Evolutionary conservation across 92 coral and sea anemone species (phyloP).

Genomic region (Micromussa lordhowensis): DNA sequence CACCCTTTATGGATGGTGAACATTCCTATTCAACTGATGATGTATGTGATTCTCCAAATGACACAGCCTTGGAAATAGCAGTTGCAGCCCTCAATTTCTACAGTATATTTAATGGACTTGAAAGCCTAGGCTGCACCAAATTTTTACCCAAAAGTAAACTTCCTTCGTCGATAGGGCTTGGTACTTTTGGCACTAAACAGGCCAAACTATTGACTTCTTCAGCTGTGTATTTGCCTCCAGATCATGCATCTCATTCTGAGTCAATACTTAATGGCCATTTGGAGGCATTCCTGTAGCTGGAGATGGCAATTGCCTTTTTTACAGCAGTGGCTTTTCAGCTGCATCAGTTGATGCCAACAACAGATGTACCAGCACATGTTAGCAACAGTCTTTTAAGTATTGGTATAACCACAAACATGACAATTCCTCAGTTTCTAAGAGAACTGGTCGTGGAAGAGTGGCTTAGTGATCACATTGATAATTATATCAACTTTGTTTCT

Average conservation of each 20-base stretch:
- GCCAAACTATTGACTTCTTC: neutral
- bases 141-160: conserved; percentile 40
- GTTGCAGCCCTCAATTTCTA: conserved; percentile 34
- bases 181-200: neutral
- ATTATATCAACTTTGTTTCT: conserved; percentile 52
- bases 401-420: conserved; percentile 33
- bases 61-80: conserved; percentile 32
- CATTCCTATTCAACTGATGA: neutral
- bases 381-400: conserved; percentile 14
- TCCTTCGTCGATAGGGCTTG: conserved; percentile 53
- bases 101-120: conserved; percentile 21
- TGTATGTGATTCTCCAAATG: neutral
- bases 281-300: conserved; percentile 48
- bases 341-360: conserved; percentile 1
- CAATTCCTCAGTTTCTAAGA: conserved; percentile 32
- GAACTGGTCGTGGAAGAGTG: conserved; percentile 45
- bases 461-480: conserved; percentile 14
- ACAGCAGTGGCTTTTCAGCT: conserved; percentile 44
- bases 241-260: neutral
- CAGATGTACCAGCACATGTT: neutral
- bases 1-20: neutral
- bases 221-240: neutral
- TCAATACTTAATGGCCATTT: conserved; percentile 35
- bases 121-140: conserved; percentile 12
- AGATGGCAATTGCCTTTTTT: conserved; percentile 57